A percentile compares a stretch with the other conserved stretches of the same genome.
These are phyloP conservation scores for Ophiodon elongatus DNA, from an alignment of 2,113 vertebrate genomes.

Conservation along the genomic window DNA sequence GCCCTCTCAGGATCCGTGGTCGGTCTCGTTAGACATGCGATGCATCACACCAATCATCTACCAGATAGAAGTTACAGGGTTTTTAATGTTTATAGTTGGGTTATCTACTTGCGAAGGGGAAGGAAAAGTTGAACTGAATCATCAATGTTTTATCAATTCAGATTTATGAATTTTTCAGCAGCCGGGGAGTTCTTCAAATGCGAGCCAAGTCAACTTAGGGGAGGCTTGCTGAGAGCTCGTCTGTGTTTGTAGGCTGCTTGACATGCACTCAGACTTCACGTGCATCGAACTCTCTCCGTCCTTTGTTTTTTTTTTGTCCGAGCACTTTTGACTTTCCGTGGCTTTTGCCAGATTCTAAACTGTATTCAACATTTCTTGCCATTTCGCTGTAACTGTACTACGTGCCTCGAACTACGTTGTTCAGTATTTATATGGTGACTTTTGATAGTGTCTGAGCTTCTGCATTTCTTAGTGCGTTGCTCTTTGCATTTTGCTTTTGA, in stretches of 20 bases:
- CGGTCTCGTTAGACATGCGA: slow-evolving; percentile 32
- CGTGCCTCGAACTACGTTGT: background rate
- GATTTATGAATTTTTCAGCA: slow-evolving; percentile 72
- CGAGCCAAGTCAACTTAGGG: slow-evolving; percentile 49
- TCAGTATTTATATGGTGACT: slow-evolving; percentile 24
- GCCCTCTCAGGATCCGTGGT: background rate
- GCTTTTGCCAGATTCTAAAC: slow-evolving; percentile 17
- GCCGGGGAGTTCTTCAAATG: slow-evolving; percentile 70
- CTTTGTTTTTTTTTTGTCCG: slow-evolving; percentile 14
- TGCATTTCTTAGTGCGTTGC: background rate
- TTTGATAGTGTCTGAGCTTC: slow-evolving; percentile 11
- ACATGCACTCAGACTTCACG: slow-evolving; percentile 54
- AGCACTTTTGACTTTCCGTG: slow-evolving; percentile 28
- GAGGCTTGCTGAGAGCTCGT: slow-evolving; percentile 61
- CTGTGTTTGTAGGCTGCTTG: slow-evolving; percentile 55
- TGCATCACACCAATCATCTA: slow-evolving; percentile 5
- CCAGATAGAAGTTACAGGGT: slow-evolving; percentile 4
- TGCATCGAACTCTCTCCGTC: slow-evolving; percentile 33
- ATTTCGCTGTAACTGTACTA: slow-evolving; percentile 14
- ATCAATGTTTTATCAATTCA: slow-evolving; percentile 77
- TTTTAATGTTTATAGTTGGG: slow-evolving; percentile 49
- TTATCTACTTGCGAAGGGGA: slow-evolving; percentile 49
- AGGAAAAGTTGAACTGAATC: slow-evolving; percentile 57
- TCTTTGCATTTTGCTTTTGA: slow-evolving; percentile 25
- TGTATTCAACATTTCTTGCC: background rate